Conservation (phyloP, 1,140 invertebrate genomes). For the Plectrocnemia conspersa region DNA sequence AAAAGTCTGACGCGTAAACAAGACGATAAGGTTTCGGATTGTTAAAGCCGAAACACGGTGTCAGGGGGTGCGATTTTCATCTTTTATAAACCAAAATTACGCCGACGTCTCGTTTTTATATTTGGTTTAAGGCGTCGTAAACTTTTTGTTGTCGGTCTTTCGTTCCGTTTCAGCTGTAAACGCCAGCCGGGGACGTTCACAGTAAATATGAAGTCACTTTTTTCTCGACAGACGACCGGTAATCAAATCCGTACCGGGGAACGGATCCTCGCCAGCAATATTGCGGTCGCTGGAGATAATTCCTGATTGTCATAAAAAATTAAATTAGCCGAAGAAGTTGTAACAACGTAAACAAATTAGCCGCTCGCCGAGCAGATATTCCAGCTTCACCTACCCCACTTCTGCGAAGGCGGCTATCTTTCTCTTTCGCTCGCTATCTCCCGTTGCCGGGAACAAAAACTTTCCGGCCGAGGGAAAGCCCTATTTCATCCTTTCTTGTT, state of each 20-base stretch:
- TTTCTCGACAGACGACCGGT: slow-evolving; percentile 12
- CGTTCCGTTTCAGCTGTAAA: too few relatives aligned
- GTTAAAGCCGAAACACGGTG: too few relatives aligned
- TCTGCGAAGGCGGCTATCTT: background rate
- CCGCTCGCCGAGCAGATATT: background rate
- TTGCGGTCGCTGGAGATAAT: slow-evolving; percentile 18
- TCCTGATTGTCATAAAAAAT: slow-evolving; percentile 31
- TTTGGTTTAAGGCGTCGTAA: too few relatives aligned
- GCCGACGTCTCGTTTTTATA: too few relatives aligned
- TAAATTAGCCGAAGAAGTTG: slow-evolving; percentile 31
- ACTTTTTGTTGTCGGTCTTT: too few relatives aligned
- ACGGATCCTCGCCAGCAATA: slow-evolving; percentile 5
- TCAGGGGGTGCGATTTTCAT: too few relatives aligned
- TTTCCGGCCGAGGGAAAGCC: background rate
- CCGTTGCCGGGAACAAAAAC: slow-evolving; percentile 13
- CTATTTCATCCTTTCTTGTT: background rate
- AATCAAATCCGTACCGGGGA: slow-evolving; percentile 16
- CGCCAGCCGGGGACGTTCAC: too few relatives aligned
- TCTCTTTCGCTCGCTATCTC: slow-evolving; percentile 6
- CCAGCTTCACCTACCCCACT: background rate
- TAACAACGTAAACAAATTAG: slow-evolving; percentile 33
- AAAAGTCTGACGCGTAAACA: too few relatives aligned
- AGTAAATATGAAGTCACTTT: too few relatives aligned
- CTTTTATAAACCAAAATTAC: too few relatives aligned
- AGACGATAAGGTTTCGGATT: too few relatives aligned